These are phyloP conservation scores for Melanargia galathea DNA, from an alignment of 2,888 invertebrate genomes.

Conservation along the genomic window DNA sequence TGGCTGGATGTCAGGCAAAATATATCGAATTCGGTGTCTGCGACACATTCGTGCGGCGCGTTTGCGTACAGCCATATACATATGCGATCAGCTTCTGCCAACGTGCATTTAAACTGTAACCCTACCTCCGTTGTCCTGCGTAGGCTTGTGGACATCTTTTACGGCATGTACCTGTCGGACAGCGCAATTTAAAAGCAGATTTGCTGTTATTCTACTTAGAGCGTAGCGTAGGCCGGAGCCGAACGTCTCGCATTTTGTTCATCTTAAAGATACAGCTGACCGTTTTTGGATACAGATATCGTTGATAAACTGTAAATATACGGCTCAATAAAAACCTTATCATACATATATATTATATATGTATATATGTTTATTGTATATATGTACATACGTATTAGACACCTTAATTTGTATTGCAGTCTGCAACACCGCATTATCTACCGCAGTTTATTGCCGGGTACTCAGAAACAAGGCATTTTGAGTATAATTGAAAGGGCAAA, in stretches of 20 bases:
- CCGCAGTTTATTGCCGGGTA: too few species aligned
- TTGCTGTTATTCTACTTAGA: conserved; percentile 31
- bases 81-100: conserved; percentile 9
- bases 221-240: conserved; percentile 26
- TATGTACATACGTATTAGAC: conserved; percentile 8
- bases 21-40: too few species aligned
- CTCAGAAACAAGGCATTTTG: too few species aligned
- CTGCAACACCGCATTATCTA: too few species aligned
- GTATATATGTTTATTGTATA: too few species aligned
- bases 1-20: too few species aligned
- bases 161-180: conserved; percentile 38
- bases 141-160: conserved; percentile 37
- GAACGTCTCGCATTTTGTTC: conserved; percentile 20
- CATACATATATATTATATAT: too few species aligned
- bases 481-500: too few species aligned
- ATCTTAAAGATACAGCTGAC: conserved; percentile 10
- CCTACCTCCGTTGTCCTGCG: conserved; percentile 35
- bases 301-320: neutral
- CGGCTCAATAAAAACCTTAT: neutral
- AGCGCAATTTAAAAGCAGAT: conserved; percentile 39
- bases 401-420: too few species aligned
- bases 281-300: conserved; percentile 10
- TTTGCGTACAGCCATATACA: neutral
- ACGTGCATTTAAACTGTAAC: conserved; percentile 26
- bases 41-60: neutral